These are phyloP conservation scores for Sebastes umbrosus DNA, from an alignment of 2,797 vertebrate genomes.

Conservation along the genomic window DNA sequence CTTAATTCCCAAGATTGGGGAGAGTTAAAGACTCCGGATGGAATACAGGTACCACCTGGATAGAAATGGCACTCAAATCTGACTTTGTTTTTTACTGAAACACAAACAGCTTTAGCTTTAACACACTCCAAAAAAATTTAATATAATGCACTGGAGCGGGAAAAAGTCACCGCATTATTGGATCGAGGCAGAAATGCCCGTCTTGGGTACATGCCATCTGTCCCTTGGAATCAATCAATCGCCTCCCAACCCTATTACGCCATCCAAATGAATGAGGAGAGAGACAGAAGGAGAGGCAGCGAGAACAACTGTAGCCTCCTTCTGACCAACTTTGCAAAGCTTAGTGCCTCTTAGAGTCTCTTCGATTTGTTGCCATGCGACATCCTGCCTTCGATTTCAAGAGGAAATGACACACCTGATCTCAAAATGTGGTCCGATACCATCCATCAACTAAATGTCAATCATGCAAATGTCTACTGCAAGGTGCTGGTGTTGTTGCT, in stretches of 20 bases:
- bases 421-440: neutral
- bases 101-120: neutral
- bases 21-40: constrained; percentile 64
- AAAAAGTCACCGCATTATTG: constrained; percentile 52
- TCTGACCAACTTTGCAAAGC: constrained; percentile 51
- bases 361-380: neutral
- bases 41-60: constrained; percentile 64
- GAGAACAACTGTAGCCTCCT: constrained; percentile 27
- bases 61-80: constrained; percentile 13
- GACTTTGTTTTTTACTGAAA: neutral
- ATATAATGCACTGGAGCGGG: constrained; percentile 44
- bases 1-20: constrained; percentile 67
- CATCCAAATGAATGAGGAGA: constrained; percentile 25
- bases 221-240: constrained; percentile 65
- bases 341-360: constrained; percentile 10
- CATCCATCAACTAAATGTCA: neutral
- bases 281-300: constrained; percentile 34
- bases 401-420: constrained; percentile 18
- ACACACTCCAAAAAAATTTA: neutral
- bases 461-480: neutral
- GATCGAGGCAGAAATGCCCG: constrained; percentile 44
- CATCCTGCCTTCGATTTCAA: constrained; percentile 16
- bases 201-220: constrained; percentile 67
- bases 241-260: constrained; percentile 34
- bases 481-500: neutral